Conservation (phyloP, 2,797 vertebrate species). For the Poeciliopsis presidionis region DNA sequence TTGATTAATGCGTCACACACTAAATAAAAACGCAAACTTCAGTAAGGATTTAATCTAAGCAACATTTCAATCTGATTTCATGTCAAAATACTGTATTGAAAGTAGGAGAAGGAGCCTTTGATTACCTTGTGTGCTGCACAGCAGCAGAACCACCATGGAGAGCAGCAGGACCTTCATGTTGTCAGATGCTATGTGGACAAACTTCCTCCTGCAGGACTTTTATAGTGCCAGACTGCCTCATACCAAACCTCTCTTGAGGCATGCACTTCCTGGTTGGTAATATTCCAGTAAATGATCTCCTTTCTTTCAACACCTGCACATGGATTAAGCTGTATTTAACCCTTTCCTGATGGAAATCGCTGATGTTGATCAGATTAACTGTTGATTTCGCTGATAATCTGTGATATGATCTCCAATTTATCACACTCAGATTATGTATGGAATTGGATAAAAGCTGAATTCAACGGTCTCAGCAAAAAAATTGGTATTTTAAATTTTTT, state of each 20-base stretch:
- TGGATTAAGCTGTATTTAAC: neutral
- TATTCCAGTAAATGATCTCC: constrained; percentile 15
- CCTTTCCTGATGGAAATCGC: neutral
- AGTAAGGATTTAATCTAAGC: neutral
- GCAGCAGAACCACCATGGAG: constrained; percentile 52
- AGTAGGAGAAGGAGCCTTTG: neutral
- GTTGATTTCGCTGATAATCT: neutral
- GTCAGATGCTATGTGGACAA: constrained; percentile 24
- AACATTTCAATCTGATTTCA: neutral
- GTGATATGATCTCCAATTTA: neutral
- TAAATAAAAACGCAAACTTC: neutral
- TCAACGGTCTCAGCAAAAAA: neutral
- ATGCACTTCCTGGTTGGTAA: constrained; percentile 32
- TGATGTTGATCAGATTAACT: neutral
- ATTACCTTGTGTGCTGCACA: constrained; percentile 72
- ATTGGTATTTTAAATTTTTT: neutral
- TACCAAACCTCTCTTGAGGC: neutral
- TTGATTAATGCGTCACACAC: neutral
- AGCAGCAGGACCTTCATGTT: constrained; percentile 75
- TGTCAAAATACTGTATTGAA: neutral
- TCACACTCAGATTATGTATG: neutral
- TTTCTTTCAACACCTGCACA: neutral
- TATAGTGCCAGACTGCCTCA: constrained; percentile 34
- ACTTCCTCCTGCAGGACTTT: constrained; percentile 8
- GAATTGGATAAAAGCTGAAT: neutral